Conservation (phyloP, 2,113 vertebrate genomes). For the Pituophis catenifer region DNA sequence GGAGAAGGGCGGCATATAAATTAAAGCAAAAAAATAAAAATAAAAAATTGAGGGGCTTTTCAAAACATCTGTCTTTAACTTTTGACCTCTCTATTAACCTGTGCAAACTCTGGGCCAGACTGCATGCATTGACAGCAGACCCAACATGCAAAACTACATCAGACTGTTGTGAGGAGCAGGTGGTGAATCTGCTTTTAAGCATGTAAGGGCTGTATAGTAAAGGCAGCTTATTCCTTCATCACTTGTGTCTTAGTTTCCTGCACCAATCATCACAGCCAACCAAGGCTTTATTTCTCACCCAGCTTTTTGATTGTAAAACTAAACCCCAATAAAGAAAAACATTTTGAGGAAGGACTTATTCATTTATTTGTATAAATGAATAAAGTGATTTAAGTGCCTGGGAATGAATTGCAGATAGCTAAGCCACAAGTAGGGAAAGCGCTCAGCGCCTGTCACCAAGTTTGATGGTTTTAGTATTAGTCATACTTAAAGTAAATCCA, state of each 20-base stretch:
- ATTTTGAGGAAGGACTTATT: not conserved
- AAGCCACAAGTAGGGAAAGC: not conserved
- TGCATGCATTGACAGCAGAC: not conserved
- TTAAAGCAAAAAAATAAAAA: too few relatives aligned
- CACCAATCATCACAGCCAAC: too few relatives aligned
- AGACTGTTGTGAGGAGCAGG: not conserved
- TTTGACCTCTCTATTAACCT: slow-evolving; percentile 11
- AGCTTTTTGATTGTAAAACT: not conserved
- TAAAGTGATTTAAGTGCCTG: not conserved
- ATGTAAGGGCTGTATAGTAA: not conserved
- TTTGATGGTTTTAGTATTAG: not conserved
- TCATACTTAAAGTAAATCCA: not conserved
- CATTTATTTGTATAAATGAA: not conserved
- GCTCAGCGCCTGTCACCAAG: not conserved
- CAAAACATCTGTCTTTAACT: slow-evolving; percentile 14
- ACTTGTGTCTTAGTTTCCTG: not conserved
- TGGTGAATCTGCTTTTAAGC: not conserved
- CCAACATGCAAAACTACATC: not conserved
- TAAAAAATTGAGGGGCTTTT: not conserved
- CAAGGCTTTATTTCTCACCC: not conserved
- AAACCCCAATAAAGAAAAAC: not conserved
- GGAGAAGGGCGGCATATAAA: too few relatives aligned
- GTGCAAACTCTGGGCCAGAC: not conserved
- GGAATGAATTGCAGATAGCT: not conserved
- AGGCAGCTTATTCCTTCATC: not conserved